Base-by-base conservation (phyloP, 2,797 vertebrate species). In the Vireo griseus region DNA sequence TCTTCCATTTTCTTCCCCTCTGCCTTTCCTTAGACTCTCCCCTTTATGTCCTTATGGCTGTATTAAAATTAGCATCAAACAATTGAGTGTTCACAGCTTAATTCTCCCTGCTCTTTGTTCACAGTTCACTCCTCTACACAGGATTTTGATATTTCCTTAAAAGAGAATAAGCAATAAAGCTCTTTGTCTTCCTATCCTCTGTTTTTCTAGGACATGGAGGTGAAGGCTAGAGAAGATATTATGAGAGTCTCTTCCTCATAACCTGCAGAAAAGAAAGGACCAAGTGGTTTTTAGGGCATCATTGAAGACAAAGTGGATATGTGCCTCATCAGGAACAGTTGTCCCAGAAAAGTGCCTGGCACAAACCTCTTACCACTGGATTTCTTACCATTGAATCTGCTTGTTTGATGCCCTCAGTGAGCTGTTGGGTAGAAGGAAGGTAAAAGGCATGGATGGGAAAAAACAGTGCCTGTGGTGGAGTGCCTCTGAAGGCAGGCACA, bases 111-210 rank as follows among this genome's bases (percentile, higher is more conserved):
- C 21, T 48, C 26, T 68, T 39, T 86, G 44, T 80, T 80, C 68
- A 28, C 4, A 50, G 35, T 50, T 76, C 39, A 45, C 21, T 80
- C 9, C 8, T 73, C 25, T 65, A 33, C 44, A 25, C 7, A 65
- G 26, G 18, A 66, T 33, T 86, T 86, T 93, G 52, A 22, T 80
- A 18, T 19, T 77, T 29, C 12, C 17, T 61, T 89, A 40, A 86
- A 91, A 93, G 20, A 77, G 47, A 93, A 69, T 61, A 69, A 77
- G 18, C 25, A 80, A 61, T 65, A 68, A 82, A 72, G 19, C 11
- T 35, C 29, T 79, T 63, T 82, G 58, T 72, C 28, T 44, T 90
- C 51, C 45, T 79, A 13, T 25, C 11, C 8, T 76, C n/a, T 79
- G 0, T 72, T 92, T 79, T 68, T 73, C 80, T 68, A 61, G 42